Conservation (phyloP, 2,797 vertebrate genomes). For the Typhlichthys eigenmanni region DNA sequence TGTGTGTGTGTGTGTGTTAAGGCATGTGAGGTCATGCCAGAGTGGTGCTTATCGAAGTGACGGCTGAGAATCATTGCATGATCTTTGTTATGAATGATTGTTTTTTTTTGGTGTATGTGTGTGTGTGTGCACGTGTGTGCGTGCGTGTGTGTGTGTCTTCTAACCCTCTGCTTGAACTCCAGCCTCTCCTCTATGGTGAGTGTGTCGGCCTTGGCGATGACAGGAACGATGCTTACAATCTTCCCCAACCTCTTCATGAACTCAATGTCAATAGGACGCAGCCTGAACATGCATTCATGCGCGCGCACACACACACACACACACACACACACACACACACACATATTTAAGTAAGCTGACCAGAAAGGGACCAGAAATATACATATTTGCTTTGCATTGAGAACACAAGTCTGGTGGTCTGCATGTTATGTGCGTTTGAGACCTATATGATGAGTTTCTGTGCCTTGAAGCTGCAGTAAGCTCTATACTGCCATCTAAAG, state of each 20-base stretch:
- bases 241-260: conserved; percentile 89
- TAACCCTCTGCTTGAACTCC: conserved; percentile 89
- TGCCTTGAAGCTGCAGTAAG: too few species aligned
- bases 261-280: conserved; percentile 91
- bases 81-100: too few species aligned
- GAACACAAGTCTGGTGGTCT: too few species aligned
- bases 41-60: background rate
- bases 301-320: conserved; percentile 2
- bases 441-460: too few species aligned
- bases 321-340: conserved; percentile 7
- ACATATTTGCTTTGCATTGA: too few species aligned
- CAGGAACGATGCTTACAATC: conserved; percentile 91
- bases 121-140: conserved; percentile 14
- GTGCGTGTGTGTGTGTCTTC: conserved; percentile 19
- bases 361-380: too few species aligned
- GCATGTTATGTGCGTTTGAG: too few species aligned
- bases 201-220: conserved; percentile 93
- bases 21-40: background rate
- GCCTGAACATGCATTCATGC: conserved; percentile 68
- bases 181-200: conserved; percentile 91
- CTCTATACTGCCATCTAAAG: too few species aligned
- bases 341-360: too few species aligned
- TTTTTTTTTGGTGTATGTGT: background rate
- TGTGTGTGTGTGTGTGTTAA: background rate
- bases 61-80: too few species aligned